These are phyloP conservation scores for Parazoanthus darwini DNA, from an alignment of 92 coral and sea anemone genomes.

Conservation along the genomic window DNA sequence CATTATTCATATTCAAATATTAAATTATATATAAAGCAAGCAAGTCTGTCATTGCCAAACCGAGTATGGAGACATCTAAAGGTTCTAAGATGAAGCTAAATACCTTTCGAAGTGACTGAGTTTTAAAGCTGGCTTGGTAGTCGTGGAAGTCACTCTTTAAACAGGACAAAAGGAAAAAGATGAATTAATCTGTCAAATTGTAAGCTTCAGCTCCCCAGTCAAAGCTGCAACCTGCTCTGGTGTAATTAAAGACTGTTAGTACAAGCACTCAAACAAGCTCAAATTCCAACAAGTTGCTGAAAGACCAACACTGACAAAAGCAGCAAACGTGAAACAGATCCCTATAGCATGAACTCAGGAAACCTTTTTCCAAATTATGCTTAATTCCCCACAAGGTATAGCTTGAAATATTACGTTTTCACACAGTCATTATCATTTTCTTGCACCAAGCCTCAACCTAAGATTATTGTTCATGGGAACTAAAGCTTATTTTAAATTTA, in stretches of 20 bases:
- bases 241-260: conserved; percentile 17
- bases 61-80: not conserved
- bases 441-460: no score
- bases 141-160: conserved; percentile 77
- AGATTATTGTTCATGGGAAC: no score
- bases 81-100: conserved; percentile 8
- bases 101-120: conserved; percentile 44
- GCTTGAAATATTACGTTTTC: no score
- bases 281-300: not conserved
- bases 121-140: conserved; percentile 57
- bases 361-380: no score
- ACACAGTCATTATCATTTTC: no score
- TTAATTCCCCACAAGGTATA: no score
- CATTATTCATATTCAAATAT: no score
- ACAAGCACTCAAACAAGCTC: not conserved
- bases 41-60: not conserved
- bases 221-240: conserved; percentile 25
- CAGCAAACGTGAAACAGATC: no score
- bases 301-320: not conserved
- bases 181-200: conserved; percentile 1
- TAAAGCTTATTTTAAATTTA: no score
- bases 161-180: conserved; percentile 29
- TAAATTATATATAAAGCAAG: no score
- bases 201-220: conserved; percentile 1
- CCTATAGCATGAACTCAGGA: no score